Percentiles rank a stretch among this genome's conserved stretches.
phyloP scores from a whole-genome alignment of 2,888 invertebrate species.

The Empis stercorea region DNA sequence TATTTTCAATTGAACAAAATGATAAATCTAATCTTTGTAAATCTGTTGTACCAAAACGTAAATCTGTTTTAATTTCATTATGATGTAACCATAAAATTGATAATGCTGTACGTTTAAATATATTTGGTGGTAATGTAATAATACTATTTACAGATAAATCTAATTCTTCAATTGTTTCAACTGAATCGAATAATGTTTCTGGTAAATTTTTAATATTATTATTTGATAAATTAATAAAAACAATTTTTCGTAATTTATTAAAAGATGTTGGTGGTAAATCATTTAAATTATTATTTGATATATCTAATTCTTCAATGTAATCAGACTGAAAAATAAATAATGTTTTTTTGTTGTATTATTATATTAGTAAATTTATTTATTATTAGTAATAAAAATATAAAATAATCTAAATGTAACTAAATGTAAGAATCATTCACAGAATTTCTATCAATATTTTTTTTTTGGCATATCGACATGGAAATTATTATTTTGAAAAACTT shows the following conservation, averaged over 20 bases:
- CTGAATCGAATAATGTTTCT: constrained; percentile 41
- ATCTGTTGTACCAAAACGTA: constrained; percentile 47
- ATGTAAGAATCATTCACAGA: no score
- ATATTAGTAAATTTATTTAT: not conserved
- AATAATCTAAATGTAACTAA: not conserved
- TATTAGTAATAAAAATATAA: not conserved
- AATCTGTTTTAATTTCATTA: constrained; percentile 51
- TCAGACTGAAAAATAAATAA: constrained; percentile 30
- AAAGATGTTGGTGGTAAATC: constrained; percentile 52
- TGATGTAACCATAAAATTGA: constrained; percentile 56
- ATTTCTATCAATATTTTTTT: no score
- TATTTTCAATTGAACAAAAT: constrained; percentile 50
- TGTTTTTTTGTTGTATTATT: no score
- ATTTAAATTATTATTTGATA: constrained; percentile 55
- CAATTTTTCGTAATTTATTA: constrained; percentile 48
- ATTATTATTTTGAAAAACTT: no score
- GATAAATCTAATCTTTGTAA: constrained; percentile 56
- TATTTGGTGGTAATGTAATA: constrained; percentile 44
- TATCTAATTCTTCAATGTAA: constrained; percentile 55
- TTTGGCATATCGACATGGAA: no score
- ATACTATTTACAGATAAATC: constrained; percentile 60
- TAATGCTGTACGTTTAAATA: constrained; percentile 55
- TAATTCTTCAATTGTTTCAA: constrained; percentile 54
- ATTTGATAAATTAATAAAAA: constrained; percentile 53
- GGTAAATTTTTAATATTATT: constrained; percentile 47